Evolutionary conservation across 2,113 vertebrate genomes (phyloP), one percentile per base, ranked within the genome.

Genomic region (Oryzias melastigma): DNA sequence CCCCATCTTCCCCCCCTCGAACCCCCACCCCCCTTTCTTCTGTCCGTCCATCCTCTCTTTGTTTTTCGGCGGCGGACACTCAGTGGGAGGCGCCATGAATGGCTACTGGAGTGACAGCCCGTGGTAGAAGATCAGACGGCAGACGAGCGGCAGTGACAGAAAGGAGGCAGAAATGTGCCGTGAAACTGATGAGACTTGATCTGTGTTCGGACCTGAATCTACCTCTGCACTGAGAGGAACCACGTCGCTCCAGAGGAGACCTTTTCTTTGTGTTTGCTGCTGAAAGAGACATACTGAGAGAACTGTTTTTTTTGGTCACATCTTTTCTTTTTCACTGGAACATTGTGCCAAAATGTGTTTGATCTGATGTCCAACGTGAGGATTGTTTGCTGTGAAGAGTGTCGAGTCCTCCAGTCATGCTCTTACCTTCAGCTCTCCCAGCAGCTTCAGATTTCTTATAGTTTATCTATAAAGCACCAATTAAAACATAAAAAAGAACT

Each of bases 101-200:
- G 90, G 92, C 83, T 90, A 91, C 86, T 93, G 92, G 92, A 93
- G 87, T 68, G 91, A 92, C 91, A 91, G 91, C 77, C 85, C 89
- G 2, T 90, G 90, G 87, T 91, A 92, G 85, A 88, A 83, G 85
- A 87, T 12, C 2, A 35, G 35, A 61, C 67, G 83, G 73, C 51
- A 51, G 79, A 64, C 46, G 19, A 15, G 46, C n/a, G 16, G 46
- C 19, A 18, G 19, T n/a, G 46, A 47, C 12, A 18, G 46, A 18
- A 18, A 47, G 19, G 46, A n/a, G 19, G 46, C 14, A 44, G 14
- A 44, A 17, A 17, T 16, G 43, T 44, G 43, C 43, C 10, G 35
- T 35, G 35, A 35, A 35, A 75, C 57, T 42, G 59, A 5, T 27
- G 49, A 42, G 47, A 68, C 55, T 53, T 50, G 71, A 73, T 63